Conservation (phyloP, 2,888 invertebrate genomes). For the Gonocerus acuteangulatus region DNA sequence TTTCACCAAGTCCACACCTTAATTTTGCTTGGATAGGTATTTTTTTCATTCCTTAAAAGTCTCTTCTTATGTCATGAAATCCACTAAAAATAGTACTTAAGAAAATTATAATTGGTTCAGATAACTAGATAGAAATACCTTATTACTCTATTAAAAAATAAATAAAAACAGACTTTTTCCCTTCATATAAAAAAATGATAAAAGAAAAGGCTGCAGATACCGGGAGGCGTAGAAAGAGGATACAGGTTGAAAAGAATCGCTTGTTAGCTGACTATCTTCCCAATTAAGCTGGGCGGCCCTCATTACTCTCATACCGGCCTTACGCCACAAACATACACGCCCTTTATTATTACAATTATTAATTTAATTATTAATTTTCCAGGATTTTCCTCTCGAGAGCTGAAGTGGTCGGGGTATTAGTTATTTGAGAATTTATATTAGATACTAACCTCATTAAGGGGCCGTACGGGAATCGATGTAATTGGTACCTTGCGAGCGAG, state of each 20-base stretch:
- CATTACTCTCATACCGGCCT: constrained; percentile 3
- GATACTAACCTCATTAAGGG: constrained; percentile 12
- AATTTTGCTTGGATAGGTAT: too few relatives aligned
- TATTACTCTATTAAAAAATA: too few relatives aligned
- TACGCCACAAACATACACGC: not conserved
- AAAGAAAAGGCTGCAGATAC: too few relatives aligned
- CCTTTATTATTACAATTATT: constrained; percentile 28
- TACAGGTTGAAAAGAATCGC: constrained; percentile 25
- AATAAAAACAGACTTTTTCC: too few relatives aligned
- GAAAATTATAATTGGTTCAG: too few relatives aligned
- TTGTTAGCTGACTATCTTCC: constrained; percentile 17
- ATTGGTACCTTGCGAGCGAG: constrained; percentile 11
- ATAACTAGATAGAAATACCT: too few relatives aligned
- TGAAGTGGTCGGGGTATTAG: constrained; percentile 27
- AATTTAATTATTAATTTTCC: constrained; percentile 36
- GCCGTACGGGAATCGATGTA: constrained; percentile 9
- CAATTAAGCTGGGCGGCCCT: not conserved
- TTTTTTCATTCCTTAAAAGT: too few relatives aligned
- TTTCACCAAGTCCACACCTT: too few relatives aligned
- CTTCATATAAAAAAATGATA: not conserved
- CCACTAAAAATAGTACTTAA: too few relatives aligned
- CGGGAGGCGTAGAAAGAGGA: constrained; percentile 16
- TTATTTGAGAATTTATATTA: constrained; percentile 36
- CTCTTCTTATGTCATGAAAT: too few relatives aligned
- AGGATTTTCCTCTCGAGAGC: constrained; percentile 6